Evolutionary conservation across 2,113 vertebrate genomes (phyloP).

Genomic region (Odontesthes bonariensis): DNA sequence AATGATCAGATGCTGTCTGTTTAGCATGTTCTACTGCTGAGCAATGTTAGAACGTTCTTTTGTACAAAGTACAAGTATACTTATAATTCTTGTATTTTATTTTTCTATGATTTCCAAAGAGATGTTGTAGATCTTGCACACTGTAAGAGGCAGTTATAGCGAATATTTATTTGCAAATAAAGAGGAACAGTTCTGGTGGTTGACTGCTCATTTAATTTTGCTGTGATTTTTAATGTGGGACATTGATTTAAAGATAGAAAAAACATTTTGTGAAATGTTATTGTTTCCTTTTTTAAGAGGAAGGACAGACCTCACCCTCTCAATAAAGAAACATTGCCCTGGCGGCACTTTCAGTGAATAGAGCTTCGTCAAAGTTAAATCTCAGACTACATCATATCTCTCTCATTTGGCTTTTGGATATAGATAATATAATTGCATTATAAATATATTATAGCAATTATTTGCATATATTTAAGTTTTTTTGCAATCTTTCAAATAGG

Average conservation of each 20-base stretch:
- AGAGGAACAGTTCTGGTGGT: conserved; percentile 90
- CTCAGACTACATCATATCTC: background rate
- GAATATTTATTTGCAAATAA: conserved; percentile 97
- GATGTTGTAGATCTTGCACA: conserved; percentile 95
- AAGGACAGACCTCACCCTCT: too few relatives aligned
- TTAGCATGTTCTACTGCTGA: conserved; percentile 96
- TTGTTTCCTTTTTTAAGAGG: too few relatives aligned
- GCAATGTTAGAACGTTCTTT: conserved; percentile 94
- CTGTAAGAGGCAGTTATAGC: conserved; percentile 92
- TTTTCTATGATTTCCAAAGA: conserved; percentile 99
- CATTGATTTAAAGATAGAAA: background rate
- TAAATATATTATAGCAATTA: background rate
- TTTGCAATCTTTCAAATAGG: background rate
- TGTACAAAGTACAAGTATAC: conserved; percentile 98
- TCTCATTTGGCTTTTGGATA: background rate
- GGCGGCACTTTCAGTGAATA: background rate
- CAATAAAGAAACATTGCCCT: too few relatives aligned
- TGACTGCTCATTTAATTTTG: conserved; percentile 60
- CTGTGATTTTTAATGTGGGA: conserved; percentile 4
- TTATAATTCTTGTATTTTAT: conserved; percentile 97
- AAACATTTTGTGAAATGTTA: background rate
- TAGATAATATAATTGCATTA: too few relatives aligned
- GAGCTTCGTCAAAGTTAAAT: background rate
- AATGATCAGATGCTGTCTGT: conserved; percentile 91
- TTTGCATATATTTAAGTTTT: background rate